Evolutionary conservation across 2,113 vertebrate species (phyloP).

Genomic region (Paratilapia polleni): DNA sequence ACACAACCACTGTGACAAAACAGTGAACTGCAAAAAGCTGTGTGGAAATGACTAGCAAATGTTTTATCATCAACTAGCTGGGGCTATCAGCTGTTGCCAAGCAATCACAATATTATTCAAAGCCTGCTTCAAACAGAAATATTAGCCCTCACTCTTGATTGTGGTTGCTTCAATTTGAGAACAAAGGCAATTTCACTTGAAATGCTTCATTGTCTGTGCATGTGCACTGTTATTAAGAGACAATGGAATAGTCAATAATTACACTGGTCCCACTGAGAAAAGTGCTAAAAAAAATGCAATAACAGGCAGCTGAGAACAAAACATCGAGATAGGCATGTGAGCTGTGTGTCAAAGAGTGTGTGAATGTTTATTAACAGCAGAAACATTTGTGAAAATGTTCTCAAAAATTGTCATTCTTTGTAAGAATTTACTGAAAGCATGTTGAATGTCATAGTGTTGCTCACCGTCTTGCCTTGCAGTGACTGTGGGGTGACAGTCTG

Average conservation of each 20-base stretch:
- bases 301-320: background rate
- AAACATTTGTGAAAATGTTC: no score
- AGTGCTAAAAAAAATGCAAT: background rate
- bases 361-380: background rate
- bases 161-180: background rate
- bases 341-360: background rate
- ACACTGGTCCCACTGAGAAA: background rate
- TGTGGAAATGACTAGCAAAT: background rate
- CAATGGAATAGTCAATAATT: constrained; percentile 11
- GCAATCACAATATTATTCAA: background rate
- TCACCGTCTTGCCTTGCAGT: constrained; percentile 96
- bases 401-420: background rate
- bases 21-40: background rate
- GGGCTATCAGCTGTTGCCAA: no score
- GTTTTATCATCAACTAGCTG: background rate
- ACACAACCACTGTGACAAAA: background rate
- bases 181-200: no score
- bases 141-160: background rate
- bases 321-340: background rate
- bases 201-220: background rate
- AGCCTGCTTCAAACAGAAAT: background rate
- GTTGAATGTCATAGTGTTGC: constrained; percentile 25
- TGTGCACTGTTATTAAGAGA: background rate
- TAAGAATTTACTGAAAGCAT: accelerated
- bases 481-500: constrained; percentile 88